phyloP scores from a whole-genome alignment of 2,113 vertebrate species.

The Mirounga angustirostris region DNA sequence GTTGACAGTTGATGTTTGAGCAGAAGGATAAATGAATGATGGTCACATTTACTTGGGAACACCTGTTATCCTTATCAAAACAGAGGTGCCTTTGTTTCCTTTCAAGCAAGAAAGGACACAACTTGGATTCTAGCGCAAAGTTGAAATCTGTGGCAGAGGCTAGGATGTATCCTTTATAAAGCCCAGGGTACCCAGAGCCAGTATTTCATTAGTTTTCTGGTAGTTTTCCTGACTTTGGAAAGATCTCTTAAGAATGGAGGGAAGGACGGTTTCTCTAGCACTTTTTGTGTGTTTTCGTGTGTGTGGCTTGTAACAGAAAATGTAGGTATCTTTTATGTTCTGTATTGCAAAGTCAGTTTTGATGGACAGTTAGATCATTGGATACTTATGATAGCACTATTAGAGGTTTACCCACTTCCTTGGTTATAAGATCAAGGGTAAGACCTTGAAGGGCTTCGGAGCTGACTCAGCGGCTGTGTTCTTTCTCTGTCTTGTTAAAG shows the following conservation, averaged over 20 bases:
- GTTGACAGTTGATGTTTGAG: neutral
- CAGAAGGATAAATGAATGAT: neutral
- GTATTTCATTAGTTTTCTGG: neutral
- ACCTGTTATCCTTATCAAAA: neutral
- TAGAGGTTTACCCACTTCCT: neutral
- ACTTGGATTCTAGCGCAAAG: neutral
- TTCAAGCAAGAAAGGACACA: neutral
- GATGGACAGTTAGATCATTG: neutral
- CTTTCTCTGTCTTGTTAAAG: neutral
- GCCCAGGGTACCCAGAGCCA: neutral
- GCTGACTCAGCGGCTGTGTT: neutral
- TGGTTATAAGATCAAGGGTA: neutral
- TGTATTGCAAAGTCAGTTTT: neutral
- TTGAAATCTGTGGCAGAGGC: neutral
- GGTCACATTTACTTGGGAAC: neutral
- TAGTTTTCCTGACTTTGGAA: neutral
- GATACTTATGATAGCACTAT: neutral
- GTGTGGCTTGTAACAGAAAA: neutral
- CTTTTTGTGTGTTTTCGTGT: neutral
- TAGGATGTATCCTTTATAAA: conserved; percentile 5
- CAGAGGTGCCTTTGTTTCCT: neutral
- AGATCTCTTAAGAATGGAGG: neutral
- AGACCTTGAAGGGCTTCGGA: neutral
- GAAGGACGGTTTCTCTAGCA: neutral
- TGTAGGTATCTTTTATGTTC: neutral